A percentile compares a stretch with the other conserved stretches of the same genome.
Conservation (phyloP, 2,888 invertebrate genomes). For the Heliconius aoede region DNA sequence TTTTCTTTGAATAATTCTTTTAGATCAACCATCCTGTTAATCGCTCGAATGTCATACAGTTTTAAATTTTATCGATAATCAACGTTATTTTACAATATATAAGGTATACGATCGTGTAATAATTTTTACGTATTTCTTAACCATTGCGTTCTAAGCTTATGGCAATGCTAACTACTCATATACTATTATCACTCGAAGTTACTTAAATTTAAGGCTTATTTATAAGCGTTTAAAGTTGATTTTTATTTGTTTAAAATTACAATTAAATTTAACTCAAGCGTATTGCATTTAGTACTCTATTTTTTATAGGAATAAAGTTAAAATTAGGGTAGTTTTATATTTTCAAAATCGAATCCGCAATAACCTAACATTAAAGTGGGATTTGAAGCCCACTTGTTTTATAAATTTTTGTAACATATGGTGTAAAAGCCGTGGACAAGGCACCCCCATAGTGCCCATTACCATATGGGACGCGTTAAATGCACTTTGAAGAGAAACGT, state of each 20-base stretch:
- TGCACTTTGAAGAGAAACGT: conserved; percentile 77
- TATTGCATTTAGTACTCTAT: conserved; percentile 50
- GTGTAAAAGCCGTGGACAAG: conserved; percentile 80
- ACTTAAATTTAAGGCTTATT: conserved; percentile 50
- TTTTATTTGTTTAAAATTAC: conserved; percentile 43
- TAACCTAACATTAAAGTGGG: conserved; percentile 69
- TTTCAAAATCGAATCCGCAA: conserved; percentile 59
- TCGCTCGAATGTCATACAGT: conserved; percentile 65
- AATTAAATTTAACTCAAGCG: conserved; percentile 19
- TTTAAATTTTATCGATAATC: conserved; percentile 45
- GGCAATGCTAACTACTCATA: conserved; percentile 59
- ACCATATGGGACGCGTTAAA: conserved; percentile 82
- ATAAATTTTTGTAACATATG: conserved; percentile 82
- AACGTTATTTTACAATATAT: conserved; percentile 49
- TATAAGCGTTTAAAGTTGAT: conserved; percentile 39
- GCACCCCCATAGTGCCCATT: conserved; percentile 74
- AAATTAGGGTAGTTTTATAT: background rate
- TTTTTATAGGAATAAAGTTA: conserved; percentile 47
- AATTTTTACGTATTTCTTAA: conserved; percentile 55
- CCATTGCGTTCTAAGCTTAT: conserved; percentile 64
- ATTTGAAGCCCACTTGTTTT: conserved; percentile 78
- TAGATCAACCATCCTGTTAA: conserved; percentile 80
- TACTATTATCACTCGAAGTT: conserved; percentile 46
- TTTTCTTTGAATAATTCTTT: conserved; percentile 73
- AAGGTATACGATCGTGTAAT: conserved; percentile 48